Evolutionary conservation across 2,113 vertebrate genomes (phyloP).

Genomic region (Callorhinus ursinus): DNA sequence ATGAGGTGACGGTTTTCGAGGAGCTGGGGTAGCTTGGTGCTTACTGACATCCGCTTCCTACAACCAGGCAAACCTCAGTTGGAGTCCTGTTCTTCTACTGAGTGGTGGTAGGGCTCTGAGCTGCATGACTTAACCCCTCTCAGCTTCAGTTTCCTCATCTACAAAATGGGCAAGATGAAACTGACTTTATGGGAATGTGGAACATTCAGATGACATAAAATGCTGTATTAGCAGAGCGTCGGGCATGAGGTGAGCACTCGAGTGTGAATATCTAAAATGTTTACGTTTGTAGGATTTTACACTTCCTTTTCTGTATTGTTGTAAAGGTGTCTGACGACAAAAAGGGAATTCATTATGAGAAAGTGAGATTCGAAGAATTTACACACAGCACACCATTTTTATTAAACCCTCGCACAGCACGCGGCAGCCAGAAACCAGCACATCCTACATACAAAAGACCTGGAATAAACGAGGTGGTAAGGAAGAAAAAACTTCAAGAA

Average conservation of each 20-base stretch:
- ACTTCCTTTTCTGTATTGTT: background rate
- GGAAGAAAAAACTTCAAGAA: background rate
- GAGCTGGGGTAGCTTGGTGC: background rate
- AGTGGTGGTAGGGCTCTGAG: background rate
- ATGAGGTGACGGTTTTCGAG: background rate
- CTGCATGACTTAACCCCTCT: background rate
- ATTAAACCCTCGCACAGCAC: background rate
- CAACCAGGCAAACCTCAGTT: background rate
- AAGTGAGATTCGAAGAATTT: background rate
- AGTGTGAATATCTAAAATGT: background rate
- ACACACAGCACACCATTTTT: background rate
- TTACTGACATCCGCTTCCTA: background rate
- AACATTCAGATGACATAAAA: background rate
- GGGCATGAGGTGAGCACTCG: background rate
- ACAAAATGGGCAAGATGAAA: background rate
- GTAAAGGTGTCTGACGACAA: background rate
- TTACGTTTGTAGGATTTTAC: background rate
- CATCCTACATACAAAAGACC: background rate
- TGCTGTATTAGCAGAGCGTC: background rate
- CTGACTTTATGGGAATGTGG: background rate
- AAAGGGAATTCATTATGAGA: conserved; percentile 1
- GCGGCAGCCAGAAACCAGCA: conserved; percentile 4
- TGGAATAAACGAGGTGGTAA: background rate
- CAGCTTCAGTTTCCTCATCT: conserved; percentile 10
- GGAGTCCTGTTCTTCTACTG: background rate